These are phyloP conservation scores for Steatocranus sp. DNA, from an alignment of 2,797 vertebrate species.

Conservation along the genomic window DNA sequence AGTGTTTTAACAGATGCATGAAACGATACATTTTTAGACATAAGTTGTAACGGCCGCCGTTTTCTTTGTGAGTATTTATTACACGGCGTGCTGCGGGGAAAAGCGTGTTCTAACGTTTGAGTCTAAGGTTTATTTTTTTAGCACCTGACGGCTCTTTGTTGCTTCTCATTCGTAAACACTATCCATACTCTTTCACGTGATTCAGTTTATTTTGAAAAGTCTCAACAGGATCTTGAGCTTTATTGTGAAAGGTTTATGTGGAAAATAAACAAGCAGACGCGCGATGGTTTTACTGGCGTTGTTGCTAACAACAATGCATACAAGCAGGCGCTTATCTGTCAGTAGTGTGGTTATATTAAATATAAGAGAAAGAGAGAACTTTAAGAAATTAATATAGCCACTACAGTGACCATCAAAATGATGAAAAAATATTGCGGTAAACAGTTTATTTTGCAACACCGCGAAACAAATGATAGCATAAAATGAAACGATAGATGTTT, in stretches of 20 bases:
- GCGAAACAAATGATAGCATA: accelerated
- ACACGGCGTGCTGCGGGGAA: accelerated
- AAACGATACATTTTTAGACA: background rate
- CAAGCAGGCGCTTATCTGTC: accelerated
- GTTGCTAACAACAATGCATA: background rate
- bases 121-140: background rate
- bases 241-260: background rate
- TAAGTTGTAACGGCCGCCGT: accelerated
- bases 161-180: accelerated
- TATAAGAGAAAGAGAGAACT: too few species aligned
- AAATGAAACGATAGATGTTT: accelerated
- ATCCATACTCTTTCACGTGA: accelerated
- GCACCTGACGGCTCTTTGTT: too few species aligned
- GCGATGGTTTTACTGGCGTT: accelerated
- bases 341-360: too few species aligned
- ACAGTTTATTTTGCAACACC: background rate
- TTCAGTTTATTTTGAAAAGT: background rate
- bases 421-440: background rate
- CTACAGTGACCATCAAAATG: background rate
- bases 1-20: background rate
- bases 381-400: background rate
- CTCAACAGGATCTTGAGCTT: background rate
- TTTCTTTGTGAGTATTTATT: background rate
- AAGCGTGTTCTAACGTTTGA: accelerated
- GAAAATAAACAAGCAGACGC: accelerated